Percentiles rank a stretch among this genome's conserved stretches.
phyloP scores from a whole-genome alignment of 1,140 invertebrate genomes.

The Yoshiicerus persimilis region DNA sequence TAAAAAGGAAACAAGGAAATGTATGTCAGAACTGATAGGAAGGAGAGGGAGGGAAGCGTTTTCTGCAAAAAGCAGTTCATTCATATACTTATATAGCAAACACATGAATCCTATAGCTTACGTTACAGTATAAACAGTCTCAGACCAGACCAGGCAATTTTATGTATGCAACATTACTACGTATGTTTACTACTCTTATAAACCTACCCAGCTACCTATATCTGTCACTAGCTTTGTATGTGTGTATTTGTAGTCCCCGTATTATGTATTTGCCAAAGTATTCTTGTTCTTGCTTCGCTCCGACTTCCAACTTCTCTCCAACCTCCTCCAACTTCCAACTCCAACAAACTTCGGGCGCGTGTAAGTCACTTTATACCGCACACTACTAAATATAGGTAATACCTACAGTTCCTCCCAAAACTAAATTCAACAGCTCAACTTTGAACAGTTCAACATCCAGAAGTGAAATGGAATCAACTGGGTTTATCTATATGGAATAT shows the following conservation, averaged over 20 bases:
- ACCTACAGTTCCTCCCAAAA: not conserved
- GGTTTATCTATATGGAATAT: not conserved
- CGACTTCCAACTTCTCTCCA: not conserved
- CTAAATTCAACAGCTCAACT: not conserved
- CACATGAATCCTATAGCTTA: not conserved
- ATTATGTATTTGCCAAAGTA: not conserved
- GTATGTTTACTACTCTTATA: not conserved
- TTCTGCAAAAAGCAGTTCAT: not conserved
- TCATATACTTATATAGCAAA: not conserved
- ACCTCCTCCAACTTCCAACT: not conserved
- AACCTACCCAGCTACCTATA: not conserved
- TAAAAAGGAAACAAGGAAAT: not conserved
- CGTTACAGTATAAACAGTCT: no score
- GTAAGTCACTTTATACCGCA: not conserved
- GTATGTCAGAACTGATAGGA: slow-evolving; percentile 4
- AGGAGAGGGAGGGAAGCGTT: not conserved
- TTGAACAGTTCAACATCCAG: not conserved
- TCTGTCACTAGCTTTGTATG: not conserved
- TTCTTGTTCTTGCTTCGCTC: not conserved
- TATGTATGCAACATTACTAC: not conserved
- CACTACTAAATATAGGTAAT: not conserved
- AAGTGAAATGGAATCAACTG: not conserved
- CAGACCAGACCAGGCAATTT: no score
- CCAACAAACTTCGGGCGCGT: not conserved
- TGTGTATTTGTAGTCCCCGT: not conserved